Evolutionary conservation across 2,113 vertebrate species (phyloP).

Genomic region (Grallaria varia): DNA sequence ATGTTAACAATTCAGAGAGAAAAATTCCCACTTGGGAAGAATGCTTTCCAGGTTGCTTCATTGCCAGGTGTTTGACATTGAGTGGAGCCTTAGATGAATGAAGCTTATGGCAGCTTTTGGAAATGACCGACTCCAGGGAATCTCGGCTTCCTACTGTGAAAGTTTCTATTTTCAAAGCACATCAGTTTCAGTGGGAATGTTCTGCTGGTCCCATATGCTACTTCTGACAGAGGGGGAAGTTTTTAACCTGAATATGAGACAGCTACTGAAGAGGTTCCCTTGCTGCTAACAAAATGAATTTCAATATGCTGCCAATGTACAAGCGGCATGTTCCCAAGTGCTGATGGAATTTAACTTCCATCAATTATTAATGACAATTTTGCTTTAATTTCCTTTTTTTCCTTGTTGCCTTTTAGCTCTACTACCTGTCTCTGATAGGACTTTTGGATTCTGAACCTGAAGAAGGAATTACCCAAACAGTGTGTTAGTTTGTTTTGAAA

Average conservation of each 20-base stretch:
- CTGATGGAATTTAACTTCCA: slow-evolving; percentile 61
- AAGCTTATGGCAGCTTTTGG: slow-evolving; percentile 82
- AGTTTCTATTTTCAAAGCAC: slow-evolving; percentile 89
- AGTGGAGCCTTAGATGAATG: slow-evolving; percentile 83
- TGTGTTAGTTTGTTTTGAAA: slow-evolving; percentile 64
- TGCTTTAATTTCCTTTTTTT: slow-evolving; percentile 59
- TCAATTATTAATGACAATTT: slow-evolving; percentile 73
- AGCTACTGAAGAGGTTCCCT: slow-evolving; percentile 72
- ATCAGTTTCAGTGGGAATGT: slow-evolving; percentile 79
- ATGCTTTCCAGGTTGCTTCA: slow-evolving; percentile 79
- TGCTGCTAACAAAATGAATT: slow-evolving; percentile 74
- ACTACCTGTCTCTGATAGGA: slow-evolving; percentile 34
- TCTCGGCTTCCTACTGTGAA: slow-evolving; percentile 84
- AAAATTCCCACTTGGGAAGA: slow-evolving; percentile 74
- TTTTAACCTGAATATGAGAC: slow-evolving; percentile 69
- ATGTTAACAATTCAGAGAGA: slow-evolving; percentile 73
- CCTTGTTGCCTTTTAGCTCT: slow-evolving; percentile 45
- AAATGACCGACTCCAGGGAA: slow-evolving; percentile 80
- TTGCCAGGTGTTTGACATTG: slow-evolving; percentile 88
- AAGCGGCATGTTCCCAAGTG: slow-evolving; percentile 53
- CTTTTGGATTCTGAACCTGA: slow-evolving; percentile 55
- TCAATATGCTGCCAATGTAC: slow-evolving; percentile 69
- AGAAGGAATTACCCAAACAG: slow-evolving; percentile 60
- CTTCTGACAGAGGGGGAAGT: slow-evolving; percentile 72
- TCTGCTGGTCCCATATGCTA: slow-evolving; percentile 78